phyloP scores from a whole-genome alignment of 2,113 vertebrate genomes.

The Okapia johnstoni region DNA sequence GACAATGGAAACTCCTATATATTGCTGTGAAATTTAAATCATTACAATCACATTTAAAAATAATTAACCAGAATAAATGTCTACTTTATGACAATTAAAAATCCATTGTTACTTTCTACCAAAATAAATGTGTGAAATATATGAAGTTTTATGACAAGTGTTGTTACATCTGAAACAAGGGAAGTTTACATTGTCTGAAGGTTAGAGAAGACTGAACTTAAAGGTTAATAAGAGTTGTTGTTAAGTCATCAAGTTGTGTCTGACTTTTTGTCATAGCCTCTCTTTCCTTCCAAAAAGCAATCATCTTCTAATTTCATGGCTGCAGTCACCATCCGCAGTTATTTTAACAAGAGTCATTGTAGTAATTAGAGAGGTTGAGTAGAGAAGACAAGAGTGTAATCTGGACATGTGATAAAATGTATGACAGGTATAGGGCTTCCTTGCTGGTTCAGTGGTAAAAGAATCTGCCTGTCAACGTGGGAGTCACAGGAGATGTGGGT shows the following conservation, averaged over 20 bases:
- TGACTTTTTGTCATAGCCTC: background rate
- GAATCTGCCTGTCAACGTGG: background rate
- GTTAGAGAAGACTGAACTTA: background rate
- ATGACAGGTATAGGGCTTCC: background rate
- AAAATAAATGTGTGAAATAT: background rate
- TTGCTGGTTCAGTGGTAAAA: background rate
- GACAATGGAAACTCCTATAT: background rate
- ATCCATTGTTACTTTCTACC: background rate
- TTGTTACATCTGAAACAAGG: background rate
- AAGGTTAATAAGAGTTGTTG: background rate
- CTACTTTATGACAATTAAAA: background rate
- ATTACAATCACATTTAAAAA: background rate
- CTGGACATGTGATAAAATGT: background rate
- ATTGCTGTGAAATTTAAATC: background rate
- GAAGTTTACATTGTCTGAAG: background rate
- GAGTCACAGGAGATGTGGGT: background rate
- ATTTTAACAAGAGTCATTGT: background rate
- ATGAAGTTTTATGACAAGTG: background rate
- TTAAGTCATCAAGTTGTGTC: background rate
- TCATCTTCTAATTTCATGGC: background rate
- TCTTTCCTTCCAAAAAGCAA: background rate
- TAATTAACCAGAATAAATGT: background rate
- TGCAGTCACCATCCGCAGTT: background rate
- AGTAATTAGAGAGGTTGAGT: background rate
- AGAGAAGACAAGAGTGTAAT: background rate